Evolutionary conservation across 2,797 vertebrate species (phyloP).

Genomic region (Onychomys leucogaster): DNA sequence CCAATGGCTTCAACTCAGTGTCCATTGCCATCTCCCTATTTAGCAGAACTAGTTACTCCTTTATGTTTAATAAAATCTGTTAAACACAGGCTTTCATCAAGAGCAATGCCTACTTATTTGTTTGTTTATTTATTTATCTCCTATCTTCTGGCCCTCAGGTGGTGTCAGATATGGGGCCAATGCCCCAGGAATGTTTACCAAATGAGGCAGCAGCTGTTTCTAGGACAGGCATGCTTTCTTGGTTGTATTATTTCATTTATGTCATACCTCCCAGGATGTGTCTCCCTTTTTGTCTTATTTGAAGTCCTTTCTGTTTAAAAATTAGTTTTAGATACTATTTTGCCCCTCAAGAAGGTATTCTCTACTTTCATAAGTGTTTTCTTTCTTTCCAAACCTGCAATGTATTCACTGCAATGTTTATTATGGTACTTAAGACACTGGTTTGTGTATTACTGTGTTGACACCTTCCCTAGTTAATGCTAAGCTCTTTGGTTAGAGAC

Average conservation of each 20-base stretch:
- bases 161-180: not conserved
- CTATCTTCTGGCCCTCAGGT: not conserved
- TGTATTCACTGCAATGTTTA: not conserved
- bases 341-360: not conserved
- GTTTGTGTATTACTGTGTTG: not conserved
- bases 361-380: not conserved
- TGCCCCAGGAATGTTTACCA: not conserved
- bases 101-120: not conserved
- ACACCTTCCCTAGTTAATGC: not conserved
- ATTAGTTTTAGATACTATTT: conserved; percentile 37
- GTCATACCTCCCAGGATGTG: not conserved
- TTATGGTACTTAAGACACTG: not conserved
- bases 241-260: not conserved
- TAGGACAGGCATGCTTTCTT: not conserved
- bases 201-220: not conserved
- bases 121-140: not conserved
- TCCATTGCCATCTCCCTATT: not conserved
- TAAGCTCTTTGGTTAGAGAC: not conserved
- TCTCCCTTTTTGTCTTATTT: not conserved
- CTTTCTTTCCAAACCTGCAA: conserved; percentile 42
- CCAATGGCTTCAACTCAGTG: not conserved
- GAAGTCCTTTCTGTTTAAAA: conserved; percentile 48
- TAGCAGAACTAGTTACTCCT: conserved; percentile 7
- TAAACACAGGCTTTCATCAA: conserved; percentile 33
- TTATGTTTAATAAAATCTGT: not conserved